Conservation (phyloP, 1,140 invertebrate genomes). For the Ostrea denselamellosa region DNA sequence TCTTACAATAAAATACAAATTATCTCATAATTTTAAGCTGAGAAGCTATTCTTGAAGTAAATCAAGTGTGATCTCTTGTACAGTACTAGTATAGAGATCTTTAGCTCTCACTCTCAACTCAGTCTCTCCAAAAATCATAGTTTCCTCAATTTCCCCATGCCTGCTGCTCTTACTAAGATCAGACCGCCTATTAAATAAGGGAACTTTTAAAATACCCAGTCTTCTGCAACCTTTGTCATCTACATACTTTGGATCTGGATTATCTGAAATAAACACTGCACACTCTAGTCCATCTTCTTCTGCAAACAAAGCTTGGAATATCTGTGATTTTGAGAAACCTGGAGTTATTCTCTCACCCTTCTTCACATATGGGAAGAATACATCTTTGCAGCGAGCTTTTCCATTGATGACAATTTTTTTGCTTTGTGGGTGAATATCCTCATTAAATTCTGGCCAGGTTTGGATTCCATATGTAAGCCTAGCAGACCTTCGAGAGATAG, state of each 20-base stretch:
- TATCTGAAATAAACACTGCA: constrained; percentile 45
- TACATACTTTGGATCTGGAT: constrained; percentile 23
- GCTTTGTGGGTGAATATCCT: neutral
- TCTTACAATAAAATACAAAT: too few relatives aligned
- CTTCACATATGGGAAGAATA: constrained; percentile 46
- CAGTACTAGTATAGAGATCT: constrained; percentile 39
- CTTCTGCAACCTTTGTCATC: constrained; percentile 40
- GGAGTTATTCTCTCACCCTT: constrained; percentile 43
- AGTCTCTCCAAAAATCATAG: constrained; percentile 51
- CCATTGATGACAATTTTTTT: constrained; percentile 26
- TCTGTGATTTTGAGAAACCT: constrained; percentile 41
- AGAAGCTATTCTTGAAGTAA: constrained; percentile 29
- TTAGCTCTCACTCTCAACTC: constrained; percentile 43
- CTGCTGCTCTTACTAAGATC: too few relatives aligned
- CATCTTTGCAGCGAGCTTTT: constrained; percentile 45
- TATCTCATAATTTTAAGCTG: neutral
- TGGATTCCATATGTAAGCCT: constrained; percentile 48
- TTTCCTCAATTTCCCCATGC: constrained; percentile 43
- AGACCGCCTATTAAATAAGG: neutral
- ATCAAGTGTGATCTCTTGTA: constrained; percentile 39
- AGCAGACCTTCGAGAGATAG: neutral
- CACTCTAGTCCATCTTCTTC: constrained; percentile 41
- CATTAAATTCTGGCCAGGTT: constrained; percentile 44
- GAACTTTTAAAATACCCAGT: constrained; percentile 40
- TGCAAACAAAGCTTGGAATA: constrained; percentile 38